Evolutionary conservation across 2,113 vertebrate species (phyloP).

Genomic region (Nesogale talazaci): DNA sequence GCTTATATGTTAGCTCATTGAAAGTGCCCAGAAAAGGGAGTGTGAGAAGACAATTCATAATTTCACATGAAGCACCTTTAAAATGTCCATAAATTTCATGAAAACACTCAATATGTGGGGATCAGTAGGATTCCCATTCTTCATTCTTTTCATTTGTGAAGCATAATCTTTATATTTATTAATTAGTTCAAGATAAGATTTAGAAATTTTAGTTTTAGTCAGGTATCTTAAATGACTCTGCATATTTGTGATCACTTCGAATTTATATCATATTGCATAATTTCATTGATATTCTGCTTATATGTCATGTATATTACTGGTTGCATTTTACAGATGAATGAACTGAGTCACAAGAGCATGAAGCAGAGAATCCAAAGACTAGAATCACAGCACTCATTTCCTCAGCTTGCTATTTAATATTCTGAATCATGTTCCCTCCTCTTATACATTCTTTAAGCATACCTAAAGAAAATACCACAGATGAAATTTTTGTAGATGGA

Average conservation of each 20-base stretch:
- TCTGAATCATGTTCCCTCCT: background rate
- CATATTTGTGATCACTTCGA: background rate
- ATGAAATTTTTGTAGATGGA: slow-evolving; percentile 42
- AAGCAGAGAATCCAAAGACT: slow-evolving; percentile 15
- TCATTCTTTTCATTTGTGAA: slow-evolving; percentile 19
- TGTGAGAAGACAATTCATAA: background rate
- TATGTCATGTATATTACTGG: background rate
- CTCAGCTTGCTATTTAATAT: slow-evolving; percentile 19
- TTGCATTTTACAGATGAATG: slow-evolving; percentile 30
- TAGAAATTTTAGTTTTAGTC: background rate
- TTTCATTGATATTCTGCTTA: background rate
- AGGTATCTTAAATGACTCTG: background rate
- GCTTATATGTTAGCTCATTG: background rate
- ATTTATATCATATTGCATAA: background rate
- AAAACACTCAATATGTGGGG: background rate
- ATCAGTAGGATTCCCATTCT: background rate
- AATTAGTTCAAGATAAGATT: background rate
- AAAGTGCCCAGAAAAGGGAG: background rate
- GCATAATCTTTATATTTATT: background rate
- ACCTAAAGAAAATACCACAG: slow-evolving; percentile 15
- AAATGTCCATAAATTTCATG: background rate
- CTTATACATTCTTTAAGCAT: background rate
- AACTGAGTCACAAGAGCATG: background rate
- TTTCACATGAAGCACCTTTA: background rate
- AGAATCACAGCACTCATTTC: slow-evolving; percentile 32